These are phyloP conservation scores for Oscheius onirici DNA, from an alignment of 2,888 invertebrate genomes.

Conservation along the genomic window DNA sequence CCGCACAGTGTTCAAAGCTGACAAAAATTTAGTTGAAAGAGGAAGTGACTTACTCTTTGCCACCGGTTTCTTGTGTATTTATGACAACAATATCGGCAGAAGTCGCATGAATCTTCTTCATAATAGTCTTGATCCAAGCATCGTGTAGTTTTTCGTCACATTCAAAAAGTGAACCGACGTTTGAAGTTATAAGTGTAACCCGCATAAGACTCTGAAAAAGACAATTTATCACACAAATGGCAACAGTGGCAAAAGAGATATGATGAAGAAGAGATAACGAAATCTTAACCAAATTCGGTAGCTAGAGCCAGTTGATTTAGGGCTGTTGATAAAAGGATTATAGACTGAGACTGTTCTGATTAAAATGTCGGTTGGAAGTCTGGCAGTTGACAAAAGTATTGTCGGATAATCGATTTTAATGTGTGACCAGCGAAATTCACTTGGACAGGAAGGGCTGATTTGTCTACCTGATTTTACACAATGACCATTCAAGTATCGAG, in stretches of 20 bases:
- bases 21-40: slow-evolving; percentile 12
- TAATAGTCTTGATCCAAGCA: slow-evolving; percentile 51
- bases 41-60: slow-evolving; percentile 52
- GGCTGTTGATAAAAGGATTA: slow-evolving; percentile 18
- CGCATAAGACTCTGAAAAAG: slow-evolving; percentile 34
- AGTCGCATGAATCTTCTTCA: slow-evolving; percentile 44
- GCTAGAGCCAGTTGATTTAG: not conserved
- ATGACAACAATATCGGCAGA: slow-evolving; percentile 57
- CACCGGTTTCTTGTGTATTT: slow-evolving; percentile 68
- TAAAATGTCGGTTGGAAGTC: not conserved
- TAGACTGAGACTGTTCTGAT: too few relatives aligned
- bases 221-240: slow-evolving; percentile 1
- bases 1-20: slow-evolving; percentile 46
- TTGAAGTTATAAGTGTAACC: slow-evolving; percentile 66
- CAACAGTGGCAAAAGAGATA: not conserved
- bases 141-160: slow-evolving; percentile 52
- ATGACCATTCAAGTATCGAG: slow-evolving; percentile 24
- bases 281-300: slow-evolving; percentile 4
- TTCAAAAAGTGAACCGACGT: slow-evolving; percentile 70
- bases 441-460: slow-evolving; percentile 1
- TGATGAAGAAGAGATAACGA: not conserved
- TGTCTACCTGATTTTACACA: slow-evolving; percentile 25
- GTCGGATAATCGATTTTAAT: not conserved
- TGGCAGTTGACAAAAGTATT: not conserved
- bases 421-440: not conserved